Evolutionary conservation across 1,140 invertebrate species (phyloP), one percentile per base, ranked within the genome.

Genomic region (Mamestra configurata): DNA sequence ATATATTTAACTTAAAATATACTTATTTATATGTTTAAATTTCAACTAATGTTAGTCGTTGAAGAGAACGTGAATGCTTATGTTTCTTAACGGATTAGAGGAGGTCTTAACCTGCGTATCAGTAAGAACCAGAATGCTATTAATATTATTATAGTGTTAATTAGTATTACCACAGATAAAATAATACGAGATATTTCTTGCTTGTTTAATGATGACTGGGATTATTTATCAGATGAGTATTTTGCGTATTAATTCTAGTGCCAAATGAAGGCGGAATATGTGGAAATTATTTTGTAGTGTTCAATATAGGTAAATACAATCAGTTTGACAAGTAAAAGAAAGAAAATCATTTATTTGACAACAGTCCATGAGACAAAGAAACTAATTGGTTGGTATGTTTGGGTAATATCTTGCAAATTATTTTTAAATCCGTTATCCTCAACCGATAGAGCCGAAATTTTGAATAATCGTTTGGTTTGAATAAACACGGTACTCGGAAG

Each of bases 61-160:
- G 40, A 64, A 35, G 18, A 37, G 27, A 64, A 64, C 59, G 35
- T 64, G 40, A 37, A 64, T 64, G 59, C 18, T 40, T 64, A 20
- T 40, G 59, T 64, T 37, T 40, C 59, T 64, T 18, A 37, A 64
- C 35, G 59, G 53, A 64, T 64, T 64, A 64, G 35, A 11, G 4
- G 59, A 37, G 59, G 35, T 64, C 27, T 55, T 64, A 64, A 40
- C 59, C 59, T 20, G 18, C 20, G n/a, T 13, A 40, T 64, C 59
- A 8, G 10, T 55, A 22, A 55, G 53, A 55, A 55, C 20, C 15
- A 22, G 31, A 10, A 8, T 40, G 3, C 35, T 13, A 20, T 64
- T 18, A 64, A 64, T 64, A 40, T 64, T 18, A 37, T 18, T 40
- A 64, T 20, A 64, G 10, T 20, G 18, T 64, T 64, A 64, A 40